These are phyloP conservation scores for Dendrocopos noguchii DNA, from an alignment of 2,113 vertebrate species.

Conservation along the genomic window DNA sequence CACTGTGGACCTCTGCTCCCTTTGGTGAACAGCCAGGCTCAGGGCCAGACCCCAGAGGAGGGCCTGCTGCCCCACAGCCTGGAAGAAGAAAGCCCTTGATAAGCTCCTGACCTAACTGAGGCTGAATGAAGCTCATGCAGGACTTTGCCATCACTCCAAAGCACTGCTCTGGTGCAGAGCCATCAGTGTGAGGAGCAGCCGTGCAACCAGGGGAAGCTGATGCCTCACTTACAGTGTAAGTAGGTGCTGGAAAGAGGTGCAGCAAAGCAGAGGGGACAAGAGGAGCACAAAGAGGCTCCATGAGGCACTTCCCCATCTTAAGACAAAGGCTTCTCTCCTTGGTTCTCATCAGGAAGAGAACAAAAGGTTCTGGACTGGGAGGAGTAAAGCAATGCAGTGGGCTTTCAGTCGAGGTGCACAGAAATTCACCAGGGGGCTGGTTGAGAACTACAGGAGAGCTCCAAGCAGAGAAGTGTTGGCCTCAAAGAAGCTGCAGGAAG, in stretches of 20 bases:
- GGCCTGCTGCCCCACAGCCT: not conserved
- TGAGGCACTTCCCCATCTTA: rapidly evolving
- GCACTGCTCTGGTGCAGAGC: not conserved
- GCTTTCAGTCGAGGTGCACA: not conserved
- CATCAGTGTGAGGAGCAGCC: rapidly evolving
- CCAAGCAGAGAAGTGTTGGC: not conserved
- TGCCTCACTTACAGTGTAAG: rapidly evolving
- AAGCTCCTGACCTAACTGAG: rapidly evolving
- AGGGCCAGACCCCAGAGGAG: not conserved
- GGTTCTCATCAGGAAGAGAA: not conserved
- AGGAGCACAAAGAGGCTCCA: not conserved
- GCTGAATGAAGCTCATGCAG: not conserved
- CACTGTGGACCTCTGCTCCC: not conserved
- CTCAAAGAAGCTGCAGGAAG: not conserved
- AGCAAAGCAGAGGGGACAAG: rapidly evolving
- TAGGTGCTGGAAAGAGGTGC: not conserved
- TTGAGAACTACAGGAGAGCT: not conserved
- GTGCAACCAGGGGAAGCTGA: rapidly evolving
- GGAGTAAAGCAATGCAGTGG: not conserved
- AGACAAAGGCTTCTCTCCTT: not conserved
- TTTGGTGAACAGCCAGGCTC: not conserved
- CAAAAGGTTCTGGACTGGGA: not conserved
- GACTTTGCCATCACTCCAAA: not conserved
- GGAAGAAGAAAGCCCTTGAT: not conserved
- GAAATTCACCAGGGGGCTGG: not conserved